Evolutionary conservation across 53 echinoderm and acorn worm genomes (phyloP), one percentile per base, ranked within the genome.

Genomic region (Luidia sarsii): DNA sequence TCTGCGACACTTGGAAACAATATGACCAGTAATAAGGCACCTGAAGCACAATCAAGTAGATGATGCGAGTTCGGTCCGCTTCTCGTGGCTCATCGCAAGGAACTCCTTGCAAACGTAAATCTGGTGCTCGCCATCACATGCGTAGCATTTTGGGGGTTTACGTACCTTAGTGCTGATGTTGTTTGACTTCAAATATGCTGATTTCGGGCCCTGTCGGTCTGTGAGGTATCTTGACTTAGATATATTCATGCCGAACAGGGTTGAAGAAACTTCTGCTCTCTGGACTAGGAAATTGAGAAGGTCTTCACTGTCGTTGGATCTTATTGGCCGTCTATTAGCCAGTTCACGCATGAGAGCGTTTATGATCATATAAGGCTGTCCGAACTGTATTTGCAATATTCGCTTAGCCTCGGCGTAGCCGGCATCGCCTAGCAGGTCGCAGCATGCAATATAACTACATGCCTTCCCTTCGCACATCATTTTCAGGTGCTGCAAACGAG

Each of bases 401-500:
- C 57, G 83, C 39, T 83, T 83, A 16, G 70, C 83, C 38, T 70
- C 70, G n/a, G 41, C 41, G 41, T 41, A 41, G 41, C 41, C 83
- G 41, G 37, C 57, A 61, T 85, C 74, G 39, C 85, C 85, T 16
- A 85, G 74, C 64, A 85, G 65, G 70, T 85, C 85, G 36, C 85
- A 85, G 54, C 86, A 86, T 9, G 75, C 67, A 1, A 86, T 86
- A 39, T 86, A 86, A 32, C 79, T 86, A n/a, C 86, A 67, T 54
- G 86, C 86, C 50, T 86, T 86, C 23, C 79, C 55, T n/a, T 62
- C 46, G 74, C 86, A 86, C 86, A 86, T 86, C 5, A 79, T 75
- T 34, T 86, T 86, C 67, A 86, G 48, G 56, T 83, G 70, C 56
- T 83, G 83, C 57, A 83, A 59, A 31, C 77, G 86, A 53, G 86